Evolutionary conservation across 2,797 vertebrate genomes (phyloP), one percentile per base, ranked within the genome.

Genomic region (Rhabdomys pumilio): DNA sequence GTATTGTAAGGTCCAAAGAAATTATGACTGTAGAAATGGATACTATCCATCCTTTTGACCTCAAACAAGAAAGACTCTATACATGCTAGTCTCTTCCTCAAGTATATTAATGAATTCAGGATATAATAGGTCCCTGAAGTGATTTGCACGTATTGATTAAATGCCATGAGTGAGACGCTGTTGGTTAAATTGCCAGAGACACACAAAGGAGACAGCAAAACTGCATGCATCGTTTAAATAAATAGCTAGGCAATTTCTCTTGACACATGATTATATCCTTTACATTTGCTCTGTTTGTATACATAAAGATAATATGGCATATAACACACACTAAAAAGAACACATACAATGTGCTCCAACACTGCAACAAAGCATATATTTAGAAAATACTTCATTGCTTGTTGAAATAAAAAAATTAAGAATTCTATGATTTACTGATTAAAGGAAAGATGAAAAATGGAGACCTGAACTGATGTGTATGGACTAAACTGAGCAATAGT

Each of bases 141-240:
- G 98, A 99, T 99, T 99, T 99, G 98, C 98, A 99, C 99, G 94
- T 98, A 99, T 99, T 99, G 99, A 99, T 99, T 99, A 99, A 99
- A 98, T 98, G 98, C 99, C 98, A 98, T 94, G 97, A 97, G 95
- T 98, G 98, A 98, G 98, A 98, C 96, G 97, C 94, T 98, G 79
- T 79, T 91, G 69, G 92, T 98, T 98, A 97, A 98, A 97, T 98
- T 98, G 98, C 96, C 96, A 89, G 84, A 98, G 97, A 98, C 44
- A 59, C 94, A 96, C 76, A 91, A 98, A 98, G 98, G 98, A 98
- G 98, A 97, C 47, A 65, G 59, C 61, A 93, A 97, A 97, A 97
- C 76, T 95, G 95, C 96, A 97, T 95, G 93, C 93, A 92, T 89
- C 97, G 94, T 97, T 98, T 96, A 98, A 98, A 98, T 93, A 97